These are phyloP conservation scores for Caenorhabditis sp. DNA, from an alignment of 2,888 invertebrate species.

Conservation along the genomic window DNA sequence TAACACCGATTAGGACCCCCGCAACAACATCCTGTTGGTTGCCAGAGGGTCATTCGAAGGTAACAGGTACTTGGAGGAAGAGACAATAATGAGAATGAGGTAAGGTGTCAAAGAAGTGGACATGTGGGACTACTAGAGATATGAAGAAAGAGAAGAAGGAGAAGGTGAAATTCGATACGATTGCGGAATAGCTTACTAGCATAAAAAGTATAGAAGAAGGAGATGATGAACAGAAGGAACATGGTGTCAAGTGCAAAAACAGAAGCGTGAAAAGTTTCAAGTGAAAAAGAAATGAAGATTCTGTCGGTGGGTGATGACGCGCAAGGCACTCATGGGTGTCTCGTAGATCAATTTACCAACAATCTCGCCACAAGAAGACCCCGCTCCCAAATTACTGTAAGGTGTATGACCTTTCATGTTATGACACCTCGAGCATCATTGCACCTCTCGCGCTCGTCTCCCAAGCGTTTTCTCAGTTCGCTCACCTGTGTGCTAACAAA, in stretches of 20 bases:
- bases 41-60: slow-evolving; percentile 48
- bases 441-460: slow-evolving; percentile 32
- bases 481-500: slow-evolving; percentile 65
- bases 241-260: slow-evolving; percentile 41
- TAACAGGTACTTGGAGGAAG: slow-evolving; percentile 40
- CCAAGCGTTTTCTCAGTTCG: slow-evolving; percentile 59
- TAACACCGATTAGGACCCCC: slow-evolving; percentile 34
- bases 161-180: slow-evolving; percentile 45
- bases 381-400: slow-evolving; percentile 30
- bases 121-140: slow-evolving; percentile 43
- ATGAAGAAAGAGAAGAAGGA: slow-evolving; percentile 18
- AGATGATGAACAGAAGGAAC: slow-evolving; percentile 34
- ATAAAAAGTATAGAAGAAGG: slow-evolving; percentile 21
- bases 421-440: slow-evolving; percentile 34
- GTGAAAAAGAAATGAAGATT: slow-evolving; percentile 49
- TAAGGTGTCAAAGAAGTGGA: slow-evolving; percentile 47
- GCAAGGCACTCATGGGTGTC: slow-evolving; percentile 37
- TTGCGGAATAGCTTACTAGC: slow-evolving; percentile 48
- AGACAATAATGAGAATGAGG: slow-evolving; percentile 49
- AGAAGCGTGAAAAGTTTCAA: slow-evolving; percentile 49
- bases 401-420: slow-evolving; percentile 33
- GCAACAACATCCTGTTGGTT: slow-evolving; percentile 45
- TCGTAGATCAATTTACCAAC: slow-evolving; percentile 46
- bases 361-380: slow-evolving; percentile 10
- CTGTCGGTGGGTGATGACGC: slow-evolving; percentile 45